These are phyloP conservation scores for Microplitis manilae DNA, from an alignment of 2,888 invertebrate species.

Conservation along the genomic window DNA sequence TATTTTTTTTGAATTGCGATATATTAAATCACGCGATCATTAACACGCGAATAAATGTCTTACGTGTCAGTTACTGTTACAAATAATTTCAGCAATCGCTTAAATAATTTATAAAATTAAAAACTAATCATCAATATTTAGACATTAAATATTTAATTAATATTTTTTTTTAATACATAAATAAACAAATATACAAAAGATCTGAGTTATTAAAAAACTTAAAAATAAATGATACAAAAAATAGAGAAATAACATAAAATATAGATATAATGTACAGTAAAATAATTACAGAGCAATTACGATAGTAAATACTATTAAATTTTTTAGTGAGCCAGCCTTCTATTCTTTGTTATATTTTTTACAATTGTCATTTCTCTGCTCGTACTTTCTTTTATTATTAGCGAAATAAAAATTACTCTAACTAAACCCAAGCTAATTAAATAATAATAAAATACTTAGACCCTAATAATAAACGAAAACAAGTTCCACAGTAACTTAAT, in stretches of 20 bases:
- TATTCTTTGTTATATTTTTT: not conserved
- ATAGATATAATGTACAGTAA: not conserved
- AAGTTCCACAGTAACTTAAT: constrained; percentile 63
- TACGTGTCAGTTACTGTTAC: too few species aligned
- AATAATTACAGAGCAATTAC: not conserved
- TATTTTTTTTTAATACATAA: not conserved
- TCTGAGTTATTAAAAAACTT: not conserved
- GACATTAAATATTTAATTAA: not conserved
- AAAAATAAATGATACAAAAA: not conserved
- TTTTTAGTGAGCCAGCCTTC: not conserved
- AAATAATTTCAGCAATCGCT: too few species aligned
- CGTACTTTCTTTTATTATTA: not conserved
- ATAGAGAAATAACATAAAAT: not conserved
- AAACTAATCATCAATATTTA: not conserved
- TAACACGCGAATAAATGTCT: too few species aligned
- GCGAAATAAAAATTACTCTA: too few species aligned
- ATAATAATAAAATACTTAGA: not conserved
- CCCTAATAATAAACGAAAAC: constrained; percentile 41
- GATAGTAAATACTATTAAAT: not conserved
- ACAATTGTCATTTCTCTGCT: not conserved
- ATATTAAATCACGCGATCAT: too few species aligned
- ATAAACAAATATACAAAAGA: not conserved
- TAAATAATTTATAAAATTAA: not conserved
- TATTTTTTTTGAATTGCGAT: too few species aligned
- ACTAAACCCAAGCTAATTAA: too few species aligned